Base-by-base conservation (phyloP, 1,140 invertebrate species). In the Drosophila santomea region DNA sequence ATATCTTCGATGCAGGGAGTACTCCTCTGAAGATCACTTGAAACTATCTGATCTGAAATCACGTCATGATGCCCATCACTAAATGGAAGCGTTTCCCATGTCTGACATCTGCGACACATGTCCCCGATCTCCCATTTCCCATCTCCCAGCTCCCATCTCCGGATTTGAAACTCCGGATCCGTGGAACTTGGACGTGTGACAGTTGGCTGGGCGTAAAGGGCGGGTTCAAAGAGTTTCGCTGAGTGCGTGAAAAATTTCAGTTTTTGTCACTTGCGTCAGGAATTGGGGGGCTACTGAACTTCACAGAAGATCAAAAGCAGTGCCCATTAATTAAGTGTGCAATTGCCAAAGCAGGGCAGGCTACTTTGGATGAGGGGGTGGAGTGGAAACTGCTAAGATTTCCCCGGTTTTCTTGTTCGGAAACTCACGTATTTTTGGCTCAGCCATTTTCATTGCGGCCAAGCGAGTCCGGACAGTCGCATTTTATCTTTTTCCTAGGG, bases 241-340 rank as follows among this genome's bases (percentile, higher is more conserved):
- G 79, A 82, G 75, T 88, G 83, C 83, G 83, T 88, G 83, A 86
- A 86, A 79, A 86, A 88, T 88, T 78, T 76, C 55, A 52, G 71
- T 75, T 86, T 75, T 82, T 86, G 83, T 88, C 83, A 86, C 83
- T 79, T 81, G 73, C 39, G 48, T 38, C 43, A 36, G 69, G 17
- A 48, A 48, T 41, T 64, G 63, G 61, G 50, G 68, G 50, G 78
- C 69, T 78, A 80, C 69, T 78, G 61, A 82, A 86, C 78, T 88
- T 88, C 59, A 74, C 71, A 79, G 74, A 89, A 88, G 80, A 88
- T 88, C 84, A 88, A 88, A 88, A 83, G 84, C 67, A 68, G 60
- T 76, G 78, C 84, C 88, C 84, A 89, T 88, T 88, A 88, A 88
- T 88, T 88, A 88, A 88, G 84, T 89, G 84, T 84, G 84, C 84